phyloP scores from a whole-genome alignment of 2,888 invertebrate genomes.

The Erebia aethiops region DNA sequence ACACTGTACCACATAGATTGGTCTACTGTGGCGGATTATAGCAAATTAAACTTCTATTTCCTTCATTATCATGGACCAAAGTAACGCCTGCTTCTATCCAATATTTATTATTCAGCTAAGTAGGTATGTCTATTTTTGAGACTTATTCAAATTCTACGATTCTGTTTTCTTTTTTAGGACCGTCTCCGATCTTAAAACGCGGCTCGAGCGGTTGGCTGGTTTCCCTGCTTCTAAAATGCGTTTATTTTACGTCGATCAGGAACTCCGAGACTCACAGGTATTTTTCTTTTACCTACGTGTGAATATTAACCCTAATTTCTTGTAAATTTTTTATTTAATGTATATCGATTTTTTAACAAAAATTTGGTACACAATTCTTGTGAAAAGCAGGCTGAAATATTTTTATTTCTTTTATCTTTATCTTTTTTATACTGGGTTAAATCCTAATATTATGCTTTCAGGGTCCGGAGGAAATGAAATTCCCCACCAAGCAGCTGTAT shows the following conservation, averaged over 20 bases:
- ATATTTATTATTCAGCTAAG: neutral
- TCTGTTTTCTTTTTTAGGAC: constrained; percentile 78
- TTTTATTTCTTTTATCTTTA: neutral
- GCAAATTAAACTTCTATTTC: too few relatives aligned
- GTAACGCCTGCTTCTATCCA: too few relatives aligned
- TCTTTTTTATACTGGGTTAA: neutral
- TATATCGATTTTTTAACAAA: too few relatives aligned
- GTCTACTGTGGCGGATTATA: too few relatives aligned
- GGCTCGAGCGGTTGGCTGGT: constrained; percentile 90
- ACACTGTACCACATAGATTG: too few relatives aligned
- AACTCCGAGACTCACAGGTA: constrained; percentile 85
- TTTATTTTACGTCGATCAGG: constrained; percentile 94
- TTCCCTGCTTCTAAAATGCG: constrained; percentile 93
- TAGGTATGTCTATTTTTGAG: neutral
- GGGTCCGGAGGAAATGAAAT: constrained; percentile 95
- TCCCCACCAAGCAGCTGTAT: constrained; percentile 93
- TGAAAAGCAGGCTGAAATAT: neutral
- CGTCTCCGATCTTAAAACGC: constrained; percentile 91
- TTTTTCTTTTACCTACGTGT: too few relatives aligned
- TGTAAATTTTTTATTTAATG: too few relatives aligned
- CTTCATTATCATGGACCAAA: too few relatives aligned
- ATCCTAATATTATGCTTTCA: constrained; percentile 47
- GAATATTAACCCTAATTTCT: too few relatives aligned
- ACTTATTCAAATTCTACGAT: neutral
- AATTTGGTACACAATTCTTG: too few relatives aligned